Percentiles rank a stretch among this genome's conserved stretches.
Evolutionary conservation across 2,888 invertebrate genomes (phyloP).

Genomic region (Pyrocoelia pectoralis): DNA sequence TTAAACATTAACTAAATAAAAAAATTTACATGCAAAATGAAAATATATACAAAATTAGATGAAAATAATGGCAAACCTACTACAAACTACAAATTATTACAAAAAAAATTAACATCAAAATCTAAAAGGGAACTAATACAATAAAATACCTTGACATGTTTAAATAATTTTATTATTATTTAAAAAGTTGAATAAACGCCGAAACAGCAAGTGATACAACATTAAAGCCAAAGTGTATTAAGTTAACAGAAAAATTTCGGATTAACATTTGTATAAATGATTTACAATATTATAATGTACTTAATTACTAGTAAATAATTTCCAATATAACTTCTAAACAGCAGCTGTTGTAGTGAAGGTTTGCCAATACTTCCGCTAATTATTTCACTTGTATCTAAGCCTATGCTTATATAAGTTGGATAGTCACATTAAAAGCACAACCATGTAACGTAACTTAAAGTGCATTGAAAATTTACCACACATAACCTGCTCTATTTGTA

Average conservation of each 20-base stretch:
- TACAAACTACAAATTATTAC: constrained; percentile 48
- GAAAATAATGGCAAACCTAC: constrained; percentile 59
- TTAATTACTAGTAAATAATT: constrained; percentile 10
- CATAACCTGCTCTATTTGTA: neutral
- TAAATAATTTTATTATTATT: constrained; percentile 36
- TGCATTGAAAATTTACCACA: neutral
- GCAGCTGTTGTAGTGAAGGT: constrained; percentile 63
- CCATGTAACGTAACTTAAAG: neutral
- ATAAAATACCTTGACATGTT: constrained; percentile 28
- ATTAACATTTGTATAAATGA: constrained; percentile 20
- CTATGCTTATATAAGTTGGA: constrained; percentile 2
- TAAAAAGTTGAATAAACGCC: constrained; percentile 31
- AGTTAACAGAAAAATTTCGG: constrained; percentile 15
- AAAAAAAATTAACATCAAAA: constrained; percentile 36
- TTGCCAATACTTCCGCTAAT: constrained; percentile 60
- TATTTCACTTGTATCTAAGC: constrained; percentile 7
- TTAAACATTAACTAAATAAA: constrained; percentile 11
- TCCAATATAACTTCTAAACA: constrained; percentile 22
- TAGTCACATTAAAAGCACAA: constrained; percentile 14
- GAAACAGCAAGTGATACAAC: constrained; percentile 17
- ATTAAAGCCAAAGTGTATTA: constrained; percentile 9
- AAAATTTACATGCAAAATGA: neutral
- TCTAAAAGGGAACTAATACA: constrained; percentile 15
- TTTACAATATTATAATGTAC: constrained; percentile 26
- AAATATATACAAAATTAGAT: constrained; percentile 17